Evolutionary conservation across 1,140 invertebrate genomes (phyloP), one percentile per base, ranked within the genome.

Genomic region (Leptinotarsa defecta): DNA sequence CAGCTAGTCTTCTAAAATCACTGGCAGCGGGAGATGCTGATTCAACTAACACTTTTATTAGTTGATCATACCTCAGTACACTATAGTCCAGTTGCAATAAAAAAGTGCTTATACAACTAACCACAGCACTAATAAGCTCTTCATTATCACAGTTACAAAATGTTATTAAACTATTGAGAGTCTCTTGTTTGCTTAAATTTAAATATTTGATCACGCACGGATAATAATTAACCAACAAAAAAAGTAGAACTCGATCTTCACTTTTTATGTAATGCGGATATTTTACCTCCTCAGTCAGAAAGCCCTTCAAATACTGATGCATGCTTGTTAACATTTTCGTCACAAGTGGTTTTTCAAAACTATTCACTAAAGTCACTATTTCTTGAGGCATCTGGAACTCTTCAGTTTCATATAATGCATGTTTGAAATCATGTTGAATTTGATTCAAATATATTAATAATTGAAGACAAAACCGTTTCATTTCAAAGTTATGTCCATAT

Each of bases 91-190:
- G 61, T 57, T 77, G 61, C 15, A 71, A 71, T 13, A 82, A 64
- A 76, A 79, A 81, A 52, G 77, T 78, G 71, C 77, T 77, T 69
- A 81, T 75, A 77, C 80, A 81, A 64, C 75, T 75, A 69, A 83
- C 76, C 70, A 79, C 80, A 69, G 80, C 81, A 73, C 79, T 80
- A 20, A 77, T 79, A 20, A 83, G 68, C 61, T 81, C 79, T 67
- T 83, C 81, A 65, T 79, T 78, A 78, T 78, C 76, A 77, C 74
- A 75, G 68, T 76, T 76, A 52, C 78, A 78, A 48, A 78, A 76
- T 27, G 65, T 75, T 19, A 80, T 22, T 17, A 81, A 76, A 49
- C 71, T 78, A 64, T 80, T 78, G 27, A 82, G 34, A 13, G 75
- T 78, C 57, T 78, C 78, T 69, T 82, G 80, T 65, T 76, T 80